These are phyloP conservation scores for Pachliopta kotzebuea DNA, from an alignment of 2,888 invertebrate species.

Conservation along the genomic window DNA sequence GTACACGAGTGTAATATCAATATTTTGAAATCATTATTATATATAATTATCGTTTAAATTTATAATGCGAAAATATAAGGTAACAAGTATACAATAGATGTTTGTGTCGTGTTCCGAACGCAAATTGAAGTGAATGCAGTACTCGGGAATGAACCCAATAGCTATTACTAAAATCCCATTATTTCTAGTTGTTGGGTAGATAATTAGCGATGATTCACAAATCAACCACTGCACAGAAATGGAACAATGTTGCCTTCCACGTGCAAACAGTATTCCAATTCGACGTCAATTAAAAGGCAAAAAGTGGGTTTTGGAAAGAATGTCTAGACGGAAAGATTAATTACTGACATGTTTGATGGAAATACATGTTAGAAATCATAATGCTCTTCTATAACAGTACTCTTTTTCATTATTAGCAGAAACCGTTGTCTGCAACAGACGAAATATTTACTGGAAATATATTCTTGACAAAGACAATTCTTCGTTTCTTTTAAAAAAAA, in stretches of 20 bases:
- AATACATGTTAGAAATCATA: conserved; percentile 12
- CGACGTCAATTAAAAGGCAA: conserved; percentile 18
- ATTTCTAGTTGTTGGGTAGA: conserved; percentile 21
- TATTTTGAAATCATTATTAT: neutral
- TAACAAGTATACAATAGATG: neutral
- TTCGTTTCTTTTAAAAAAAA: too few relatives aligned
- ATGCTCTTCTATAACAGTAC: conserved; percentile 4
- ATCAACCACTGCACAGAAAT: conserved; percentile 19
- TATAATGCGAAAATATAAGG: neutral
- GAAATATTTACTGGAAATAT: neutral
- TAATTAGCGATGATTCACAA: conserved; percentile 26
- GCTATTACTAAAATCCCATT: conserved; percentile 23
- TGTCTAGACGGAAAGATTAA: conserved; percentile 19
- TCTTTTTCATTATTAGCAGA: neutral
- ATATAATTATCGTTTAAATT: neutral
- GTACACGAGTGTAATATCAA: neutral
- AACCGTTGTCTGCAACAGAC: neutral
- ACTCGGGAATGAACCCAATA: conserved; percentile 12
- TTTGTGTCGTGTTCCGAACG: conserved; percentile 6
- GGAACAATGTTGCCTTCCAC: conserved; percentile 15
- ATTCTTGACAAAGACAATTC: too few relatives aligned
- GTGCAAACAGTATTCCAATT: conserved; percentile 12
- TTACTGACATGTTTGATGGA: conserved; percentile 22
- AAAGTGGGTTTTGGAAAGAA: conserved; percentile 13
- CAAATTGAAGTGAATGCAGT: conserved; percentile 13